Percentiles rank a stretch among this genome's conserved stretches.
phyloP scores from a whole-genome alignment of 2,888 invertebrate species.

The Cheilosia urbana region DNA sequence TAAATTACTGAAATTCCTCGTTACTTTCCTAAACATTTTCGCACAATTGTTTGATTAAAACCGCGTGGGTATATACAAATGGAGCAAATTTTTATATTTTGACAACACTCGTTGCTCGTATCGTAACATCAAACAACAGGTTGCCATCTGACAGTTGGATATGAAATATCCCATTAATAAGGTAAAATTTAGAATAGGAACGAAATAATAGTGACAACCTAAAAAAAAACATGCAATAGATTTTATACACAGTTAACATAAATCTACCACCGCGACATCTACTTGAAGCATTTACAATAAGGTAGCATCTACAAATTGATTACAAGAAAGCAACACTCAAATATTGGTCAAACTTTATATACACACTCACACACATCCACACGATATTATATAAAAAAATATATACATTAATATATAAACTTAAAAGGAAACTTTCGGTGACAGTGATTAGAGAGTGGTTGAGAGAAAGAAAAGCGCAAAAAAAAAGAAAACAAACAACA shows the following conservation, averaged over 20 bases:
- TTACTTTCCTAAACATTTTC: too few species aligned
- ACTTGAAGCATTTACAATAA: slow-evolving; percentile 20
- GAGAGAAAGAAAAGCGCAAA: slow-evolving; percentile 45
- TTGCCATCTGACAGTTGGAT: too few species aligned
- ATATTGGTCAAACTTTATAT: slow-evolving; percentile 15
- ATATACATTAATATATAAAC: neutral
- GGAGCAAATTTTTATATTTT: too few species aligned
- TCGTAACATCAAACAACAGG: too few species aligned
- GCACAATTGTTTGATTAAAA: too few species aligned
- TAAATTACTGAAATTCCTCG: too few species aligned
- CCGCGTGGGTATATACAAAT: too few species aligned
- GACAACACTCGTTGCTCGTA: too few species aligned
- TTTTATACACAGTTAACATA: slow-evolving; percentile 19
- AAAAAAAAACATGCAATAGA: neutral
- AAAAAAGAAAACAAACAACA: slow-evolving; percentile 60
- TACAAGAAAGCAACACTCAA: slow-evolving; percentile 10
- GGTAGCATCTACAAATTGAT: slow-evolving; percentile 21
- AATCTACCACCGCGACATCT: slow-evolving; percentile 36
- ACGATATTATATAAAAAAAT: slow-evolving; percentile 16
- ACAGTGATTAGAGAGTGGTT: slow-evolving; percentile 47
- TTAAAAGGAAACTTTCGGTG: slow-evolving; percentile 6
- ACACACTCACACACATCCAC: slow-evolving; percentile 47
- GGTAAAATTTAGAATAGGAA: neutral
- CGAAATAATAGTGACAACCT: neutral
- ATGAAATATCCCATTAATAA: too few species aligned